These are phyloP conservation scores for Diplodus puntazzo DNA, from an alignment of 2,797 vertebrate genomes.

Conservation along the genomic window DNA sequence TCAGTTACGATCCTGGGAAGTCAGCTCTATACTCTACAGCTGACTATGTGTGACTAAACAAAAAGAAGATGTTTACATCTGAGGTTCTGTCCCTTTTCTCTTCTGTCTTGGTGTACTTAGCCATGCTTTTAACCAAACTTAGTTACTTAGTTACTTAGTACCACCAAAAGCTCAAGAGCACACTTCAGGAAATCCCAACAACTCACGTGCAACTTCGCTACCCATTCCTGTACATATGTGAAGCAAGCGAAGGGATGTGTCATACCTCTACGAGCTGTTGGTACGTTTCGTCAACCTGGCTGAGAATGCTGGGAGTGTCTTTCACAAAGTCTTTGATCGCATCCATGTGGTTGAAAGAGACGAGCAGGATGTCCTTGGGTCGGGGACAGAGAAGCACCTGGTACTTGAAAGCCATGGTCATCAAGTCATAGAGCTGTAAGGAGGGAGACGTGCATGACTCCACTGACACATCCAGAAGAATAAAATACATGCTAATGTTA, in stretches of 20 bases:
- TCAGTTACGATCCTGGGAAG: neutral
- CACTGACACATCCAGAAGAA: neutral
- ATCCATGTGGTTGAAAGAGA: conserved; percentile 98
- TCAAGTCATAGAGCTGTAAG: conserved; percentile 95
- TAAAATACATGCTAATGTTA: neutral
- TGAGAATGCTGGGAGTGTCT: conserved; percentile 91
- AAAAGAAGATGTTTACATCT: no score
- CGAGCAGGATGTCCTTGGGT: conserved; percentile 94
- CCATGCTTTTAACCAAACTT: neutral
- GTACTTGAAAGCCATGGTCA: conserved; percentile 99
- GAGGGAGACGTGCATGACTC: conserved; percentile 23
- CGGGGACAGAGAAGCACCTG: conserved; percentile 95
- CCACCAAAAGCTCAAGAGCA: neutral
- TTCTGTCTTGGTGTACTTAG: neutral
- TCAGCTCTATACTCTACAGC: neutral
- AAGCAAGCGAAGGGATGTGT: neutral
- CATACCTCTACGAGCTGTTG: conserved; percentile 92
- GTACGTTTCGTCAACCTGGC: conserved; percentile 94
- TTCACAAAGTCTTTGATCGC: conserved; percentile 95
- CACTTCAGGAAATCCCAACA: neutral
- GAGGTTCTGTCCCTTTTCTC: neutral
- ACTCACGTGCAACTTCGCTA: neutral
- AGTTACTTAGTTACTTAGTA: no score
- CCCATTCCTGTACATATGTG: neutral
- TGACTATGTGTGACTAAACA: neutral